A percentile compares a stretch with the other conserved stretches of the same genome.
Evolutionary conservation across 2,888 invertebrate genomes (phyloP).

Genomic region (Orchestes rusci): DNA sequence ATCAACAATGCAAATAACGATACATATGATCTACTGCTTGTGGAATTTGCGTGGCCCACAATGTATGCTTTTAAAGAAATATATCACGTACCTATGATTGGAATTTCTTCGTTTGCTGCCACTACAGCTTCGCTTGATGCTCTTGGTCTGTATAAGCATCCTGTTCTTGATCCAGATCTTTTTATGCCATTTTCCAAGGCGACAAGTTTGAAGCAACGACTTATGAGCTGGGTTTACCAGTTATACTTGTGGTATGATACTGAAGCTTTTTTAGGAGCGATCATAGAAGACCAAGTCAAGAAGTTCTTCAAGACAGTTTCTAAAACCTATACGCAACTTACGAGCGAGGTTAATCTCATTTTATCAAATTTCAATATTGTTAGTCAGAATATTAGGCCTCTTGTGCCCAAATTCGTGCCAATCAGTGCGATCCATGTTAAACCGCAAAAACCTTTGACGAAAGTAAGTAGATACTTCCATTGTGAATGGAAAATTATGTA

Average conservation of each 20-base stretch:
- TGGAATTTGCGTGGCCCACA: slow-evolving; percentile 33
- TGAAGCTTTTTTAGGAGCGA: slow-evolving; percentile 12
- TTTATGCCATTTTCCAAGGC: slow-evolving; percentile 30
- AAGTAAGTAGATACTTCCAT: slow-evolving; percentile 25
- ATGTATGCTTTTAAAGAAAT: slow-evolving; percentile 35
- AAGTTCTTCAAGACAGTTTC: slow-evolving; percentile 28
- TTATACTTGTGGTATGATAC: slow-evolving; percentile 12
- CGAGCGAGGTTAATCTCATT: slow-evolving; percentile 31
- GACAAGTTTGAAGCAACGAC: slow-evolving; percentile 33
- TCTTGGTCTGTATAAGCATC: slow-evolving; percentile 37
- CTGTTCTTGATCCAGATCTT: slow-evolving; percentile 37
- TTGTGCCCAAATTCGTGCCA: slow-evolving; percentile 30
- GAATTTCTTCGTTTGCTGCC: slow-evolving; percentile 34
- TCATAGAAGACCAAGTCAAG: slow-evolving; percentile 25
- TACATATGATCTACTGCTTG: slow-evolving; percentile 36
- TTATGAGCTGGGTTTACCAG: slow-evolving; percentile 27
- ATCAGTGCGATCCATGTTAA: slow-evolving; percentile 34
- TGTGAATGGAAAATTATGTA: slow-evolving; percentile 1
- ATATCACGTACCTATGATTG: slow-evolving; percentile 38
- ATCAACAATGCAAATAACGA: slow-evolving; percentile 31
- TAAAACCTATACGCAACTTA: slow-evolving; percentile 26
- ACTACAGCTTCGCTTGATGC: slow-evolving; percentile 28
- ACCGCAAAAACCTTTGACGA: slow-evolving; percentile 30
- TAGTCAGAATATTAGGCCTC: slow-evolving; percentile 28
- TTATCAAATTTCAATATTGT: slow-evolving; percentile 31